These are phyloP conservation scores for Sylvia atricapilla DNA, from an alignment of 2,113 vertebrate species.

Conservation along the genomic window DNA sequence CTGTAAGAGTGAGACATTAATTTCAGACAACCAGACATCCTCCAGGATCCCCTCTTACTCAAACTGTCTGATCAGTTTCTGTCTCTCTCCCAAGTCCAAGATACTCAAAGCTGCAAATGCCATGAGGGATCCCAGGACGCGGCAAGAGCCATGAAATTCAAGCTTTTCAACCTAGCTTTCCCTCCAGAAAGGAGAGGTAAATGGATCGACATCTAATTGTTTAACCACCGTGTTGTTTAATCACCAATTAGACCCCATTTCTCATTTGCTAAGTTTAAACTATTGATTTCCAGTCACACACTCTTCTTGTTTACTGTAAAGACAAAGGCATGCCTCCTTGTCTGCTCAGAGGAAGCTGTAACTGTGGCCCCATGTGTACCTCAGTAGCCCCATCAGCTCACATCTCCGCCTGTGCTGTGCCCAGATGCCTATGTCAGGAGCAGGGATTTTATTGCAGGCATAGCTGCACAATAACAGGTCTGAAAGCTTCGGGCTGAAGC, in stretches of 20 bases:
- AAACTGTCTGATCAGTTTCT: not conserved
- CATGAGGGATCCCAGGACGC: not conserved
- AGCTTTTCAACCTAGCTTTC: not conserved
- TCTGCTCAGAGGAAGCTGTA: not conserved
- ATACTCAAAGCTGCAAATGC: not conserved
- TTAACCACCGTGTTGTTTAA: not conserved
- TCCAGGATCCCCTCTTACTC: not conserved
- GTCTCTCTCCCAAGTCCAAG: not conserved
- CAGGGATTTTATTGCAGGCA: not conserved
- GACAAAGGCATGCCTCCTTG: not conserved
- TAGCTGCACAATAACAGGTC: not conserved
- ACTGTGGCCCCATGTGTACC: not conserved
- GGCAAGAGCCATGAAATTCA: not conserved
- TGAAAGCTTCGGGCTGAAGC: not conserved
- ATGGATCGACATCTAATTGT: not conserved
- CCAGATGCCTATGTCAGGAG: not conserved
- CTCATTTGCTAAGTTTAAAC: constrained; percentile 20
- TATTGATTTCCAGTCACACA: constrained; percentile 4
- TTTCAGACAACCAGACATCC: not conserved
- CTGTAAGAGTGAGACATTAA: not conserved
- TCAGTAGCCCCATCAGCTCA: not conserved
- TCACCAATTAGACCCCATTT: constrained; percentile 42
- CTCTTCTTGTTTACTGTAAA: not conserved
- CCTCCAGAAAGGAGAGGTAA: not conserved
- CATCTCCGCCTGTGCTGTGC: fast-evolving